Base-by-base conservation (phyloP, 2,888 invertebrate species). In the Fabriciana adippe region DNA sequence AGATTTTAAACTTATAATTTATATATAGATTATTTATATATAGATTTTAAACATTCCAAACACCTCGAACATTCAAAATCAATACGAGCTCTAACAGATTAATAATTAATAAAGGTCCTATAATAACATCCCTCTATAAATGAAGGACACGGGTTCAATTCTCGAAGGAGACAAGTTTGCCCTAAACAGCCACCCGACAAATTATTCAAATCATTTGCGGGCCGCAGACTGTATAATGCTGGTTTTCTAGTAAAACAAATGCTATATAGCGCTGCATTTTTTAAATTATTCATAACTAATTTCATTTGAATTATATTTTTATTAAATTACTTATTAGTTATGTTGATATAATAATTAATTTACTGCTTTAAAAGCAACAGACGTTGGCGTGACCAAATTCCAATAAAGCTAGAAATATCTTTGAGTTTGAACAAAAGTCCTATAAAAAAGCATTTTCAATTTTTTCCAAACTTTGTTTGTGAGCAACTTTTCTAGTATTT, bases 161-260 rank as follows among this genome's bases (percentile, higher is more conserved):
- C 73, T 69, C 73, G 47, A 56, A 50, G 72, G 73, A 70, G 64
- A 60, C 65, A 72, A 72, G 54, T 64, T 72, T 54, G 64, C 61
- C 55, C 67, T 56, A 64, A 71, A 64, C 66, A 63, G 65, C 48
- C 56, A 16, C 31, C 65, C 57, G 54, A 65, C 70, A 60, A 72
- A 72, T 69, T 72, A 72, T 72, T 72, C 65, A 70, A 72, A 72
- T 68, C 55, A 65, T 72, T 68, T 63, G 45, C 31, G 56, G 47
- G 54, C 15, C 50, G 54, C 14, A 53, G 56, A 55, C 50, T 50
- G 35, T 31, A 45, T 63, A 21, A 31, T 15, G 16, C 48, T 60
- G 57, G 62, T n/a, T 18, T 13, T 45, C 55, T 55, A 60, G 18
- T 50, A 55, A 45, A 55, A 31, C 11, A 21, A 26, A 14, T 51